phyloP scores from a whole-genome alignment of 2,113 vertebrate species.

The Neogobius melanostomus region DNA sequence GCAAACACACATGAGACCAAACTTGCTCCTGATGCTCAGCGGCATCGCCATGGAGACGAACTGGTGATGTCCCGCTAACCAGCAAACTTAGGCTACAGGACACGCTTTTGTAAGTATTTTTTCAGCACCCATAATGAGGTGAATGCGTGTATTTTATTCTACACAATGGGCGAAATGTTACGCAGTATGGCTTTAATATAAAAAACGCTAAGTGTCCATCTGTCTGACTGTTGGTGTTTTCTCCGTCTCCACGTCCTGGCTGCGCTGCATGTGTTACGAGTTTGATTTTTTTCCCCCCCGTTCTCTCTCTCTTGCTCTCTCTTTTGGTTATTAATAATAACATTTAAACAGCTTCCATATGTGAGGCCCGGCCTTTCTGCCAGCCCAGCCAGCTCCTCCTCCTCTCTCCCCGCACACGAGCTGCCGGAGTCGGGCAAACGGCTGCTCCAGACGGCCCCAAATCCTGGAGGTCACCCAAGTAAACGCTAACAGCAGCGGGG shows the following conservation, averaged over 20 bases:
- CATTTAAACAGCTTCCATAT: constrained; percentile 80
- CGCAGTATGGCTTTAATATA: background rate
- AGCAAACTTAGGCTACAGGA: too few relatives aligned
- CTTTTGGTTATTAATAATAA: constrained; percentile 79
- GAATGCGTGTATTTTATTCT: too few relatives aligned
- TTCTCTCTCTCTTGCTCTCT: background rate
- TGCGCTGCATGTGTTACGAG: constrained; percentile 73
- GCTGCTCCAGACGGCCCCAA: constrained; percentile 33
- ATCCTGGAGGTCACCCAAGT: constrained; percentile 49
- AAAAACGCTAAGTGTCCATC: constrained; percentile 27
- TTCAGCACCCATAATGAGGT: too few relatives aligned
- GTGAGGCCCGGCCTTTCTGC: constrained; percentile 64
- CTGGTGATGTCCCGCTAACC: too few relatives aligned
- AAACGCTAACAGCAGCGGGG: constrained; percentile 50
- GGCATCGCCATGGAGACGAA: too few relatives aligned
- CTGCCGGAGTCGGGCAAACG: constrained; percentile 25
- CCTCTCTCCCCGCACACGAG: constrained; percentile 35
- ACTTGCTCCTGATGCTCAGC: too few relatives aligned
- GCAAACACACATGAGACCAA: too few relatives aligned
- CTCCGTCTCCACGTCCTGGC: constrained; percentile 66
- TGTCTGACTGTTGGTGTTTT: constrained; percentile 60
- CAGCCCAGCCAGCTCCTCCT: constrained; percentile 70
- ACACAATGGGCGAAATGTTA: too few relatives aligned
- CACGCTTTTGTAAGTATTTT: too few relatives aligned
- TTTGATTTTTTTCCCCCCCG: constrained; percentile 54